Base-by-base conservation (phyloP, 2,888 invertebrate species). In the Mimumesa dahlbomi region DNA sequence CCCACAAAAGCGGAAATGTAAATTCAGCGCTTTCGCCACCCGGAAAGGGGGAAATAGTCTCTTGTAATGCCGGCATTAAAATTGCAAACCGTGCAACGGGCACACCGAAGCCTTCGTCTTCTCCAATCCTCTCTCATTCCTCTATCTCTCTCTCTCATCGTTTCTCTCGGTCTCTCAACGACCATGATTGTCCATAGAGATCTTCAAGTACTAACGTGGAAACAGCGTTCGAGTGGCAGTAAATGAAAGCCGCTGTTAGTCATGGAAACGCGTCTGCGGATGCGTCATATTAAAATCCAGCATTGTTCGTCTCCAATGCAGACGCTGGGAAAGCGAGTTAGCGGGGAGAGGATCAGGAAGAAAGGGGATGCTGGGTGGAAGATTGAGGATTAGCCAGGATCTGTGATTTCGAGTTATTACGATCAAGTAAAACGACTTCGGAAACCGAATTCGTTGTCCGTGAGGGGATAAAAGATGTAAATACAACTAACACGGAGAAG, bases 1-100 rank as follows among this genome's bases (percentile, higher is more conserved):
- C 52, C 50, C 38, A 46, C 63, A 66, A 68, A 59, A 59, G 62
- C 62, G 53, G 54, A 77, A 73, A 79, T 81, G 79, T 73, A 82
- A 83, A 83, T 83, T 81, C 73, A 73, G 66, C 68, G 75, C 49
- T 82, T 79, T 73, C 67, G 48, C 52, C 40, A 53, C 48, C 34
- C 42, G 58, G 40, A 50, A 50, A 34, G 52, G 48, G 50, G 50
- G 54, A 40, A 40, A 43, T 25, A 43, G 62, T 72, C 74, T 75
- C 80, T 78, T 71, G 79, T 84, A 85, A 84, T 83, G 79, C 73
- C 79, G 75, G 72, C 82, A 84, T 85, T 85, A 85, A 85, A 85
- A 85, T 85, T 85, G 85, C 84, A 85, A 85, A 84, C 79, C 74
- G 79, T 68, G 76, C 83, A 72, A 58, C 65, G 54, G 46, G 64